Conservation (phyloP, 2,888 invertebrate species). For the Tinea pellionella region DNA sequence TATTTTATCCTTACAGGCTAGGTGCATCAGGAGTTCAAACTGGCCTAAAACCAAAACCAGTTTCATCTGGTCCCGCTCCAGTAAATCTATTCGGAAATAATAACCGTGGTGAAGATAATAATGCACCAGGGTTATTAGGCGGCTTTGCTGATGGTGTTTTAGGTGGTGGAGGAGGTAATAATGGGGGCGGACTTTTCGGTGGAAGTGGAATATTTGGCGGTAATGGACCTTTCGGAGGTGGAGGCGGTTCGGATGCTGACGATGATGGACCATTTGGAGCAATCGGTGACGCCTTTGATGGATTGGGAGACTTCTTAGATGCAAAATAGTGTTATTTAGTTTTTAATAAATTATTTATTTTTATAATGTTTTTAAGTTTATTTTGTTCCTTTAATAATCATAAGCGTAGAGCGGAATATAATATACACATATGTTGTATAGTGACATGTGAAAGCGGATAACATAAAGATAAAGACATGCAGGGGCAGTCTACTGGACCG, state of each 20-base stretch:
- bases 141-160: conserved; percentile 18
- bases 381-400: neutral
- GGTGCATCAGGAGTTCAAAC: conserved; percentile 54
- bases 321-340: conserved; percentile 22
- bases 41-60: conserved; percentile 56
- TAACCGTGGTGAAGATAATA: conserved; percentile 27
- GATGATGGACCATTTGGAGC: conserved; percentile 44
- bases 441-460: conserved; percentile 39
- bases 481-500: conserved; percentile 32
- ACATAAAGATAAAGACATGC: conserved; percentile 20
- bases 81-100: conserved; percentile 46
- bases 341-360: neutral
- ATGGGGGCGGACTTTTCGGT: no score
- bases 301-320: conserved; percentile 44
- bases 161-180: conserved; percentile 19
- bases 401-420: neutral
- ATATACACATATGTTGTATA: neutral
- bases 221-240: conserved; percentile 18
- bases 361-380: neutral
- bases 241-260: conserved; percentile 18
- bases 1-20: conserved; percentile 34
- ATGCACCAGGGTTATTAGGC: conserved; percentile 19
- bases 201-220: conserved; percentile 20
- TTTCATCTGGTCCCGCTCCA: conserved; percentile 48
- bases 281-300: conserved; percentile 42